Conservation (phyloP, 2,888 invertebrate species). For the Macrophya annulata region DNA sequence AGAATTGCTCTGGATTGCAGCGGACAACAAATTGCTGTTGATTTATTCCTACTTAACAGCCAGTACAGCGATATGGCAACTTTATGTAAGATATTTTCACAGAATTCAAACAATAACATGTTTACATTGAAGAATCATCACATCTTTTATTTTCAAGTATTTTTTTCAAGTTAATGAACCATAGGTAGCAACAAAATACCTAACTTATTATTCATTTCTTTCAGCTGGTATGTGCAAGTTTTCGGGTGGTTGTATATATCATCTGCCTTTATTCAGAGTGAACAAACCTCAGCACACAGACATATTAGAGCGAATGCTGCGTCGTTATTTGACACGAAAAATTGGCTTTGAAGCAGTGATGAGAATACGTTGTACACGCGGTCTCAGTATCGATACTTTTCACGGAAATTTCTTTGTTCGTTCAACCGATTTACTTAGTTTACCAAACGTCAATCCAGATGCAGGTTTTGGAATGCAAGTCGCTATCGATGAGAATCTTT, state of each 20-base stretch:
- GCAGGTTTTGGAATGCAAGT: slow-evolving; percentile 99
- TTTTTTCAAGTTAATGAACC: not conserved
- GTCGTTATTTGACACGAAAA: slow-evolving; percentile 96
- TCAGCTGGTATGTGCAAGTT: slow-evolving; percentile 95
- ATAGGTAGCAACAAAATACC: not conserved
- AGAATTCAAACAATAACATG: slow-evolving; percentile 7
- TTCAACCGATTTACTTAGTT: slow-evolving; percentile 96
- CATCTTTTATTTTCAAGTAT: not conserved
- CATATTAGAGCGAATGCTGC: slow-evolving; percentile 88
- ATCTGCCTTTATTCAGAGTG: slow-evolving; percentile 93
- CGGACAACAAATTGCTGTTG: slow-evolving; percentile 97
- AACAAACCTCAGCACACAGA: slow-evolving; percentile 87
- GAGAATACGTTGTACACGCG: slow-evolving; percentile 96
- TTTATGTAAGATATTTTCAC: slow-evolving; percentile 85
- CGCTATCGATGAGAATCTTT: slow-evolving; percentile 94
- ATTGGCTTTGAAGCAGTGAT: slow-evolving; percentile 99
- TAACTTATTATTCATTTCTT: slow-evolving; percentile 58
- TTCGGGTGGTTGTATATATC: slow-evolving; percentile 96
- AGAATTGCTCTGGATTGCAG: slow-evolving; percentile 97
- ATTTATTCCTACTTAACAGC: slow-evolving; percentile 95
- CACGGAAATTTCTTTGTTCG: slow-evolving; percentile 99
- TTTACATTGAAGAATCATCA: slow-evolving; percentile 34
- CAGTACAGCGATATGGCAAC: slow-evolving; percentile 98
- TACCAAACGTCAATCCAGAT: slow-evolving; percentile 99
- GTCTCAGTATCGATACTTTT: slow-evolving; percentile 97